These are phyloP conservation scores for Hydriomena furcata DNA, from an alignment of 2,888 invertebrate genomes.

Conservation along the genomic window DNA sequence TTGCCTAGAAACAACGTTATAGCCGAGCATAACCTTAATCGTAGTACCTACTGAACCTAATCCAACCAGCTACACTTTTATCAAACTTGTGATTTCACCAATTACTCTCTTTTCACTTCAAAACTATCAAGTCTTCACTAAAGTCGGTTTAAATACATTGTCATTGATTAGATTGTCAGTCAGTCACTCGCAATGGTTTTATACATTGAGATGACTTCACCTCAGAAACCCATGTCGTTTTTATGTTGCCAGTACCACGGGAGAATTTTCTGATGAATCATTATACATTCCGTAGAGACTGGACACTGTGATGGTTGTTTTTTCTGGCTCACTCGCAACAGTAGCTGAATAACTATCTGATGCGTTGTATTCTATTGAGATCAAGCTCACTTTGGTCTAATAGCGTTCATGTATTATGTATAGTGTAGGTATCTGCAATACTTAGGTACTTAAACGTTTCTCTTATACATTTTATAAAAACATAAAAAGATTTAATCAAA, in stretches of 20 bases:
- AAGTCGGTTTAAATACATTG: too few species aligned
- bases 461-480: too few species aligned
- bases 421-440: not conserved
- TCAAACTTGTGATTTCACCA: too few species aligned
- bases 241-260: slow-evolving; percentile 3
- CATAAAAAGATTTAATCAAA: too few species aligned
- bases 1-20: too few species aligned
- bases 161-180: not conserved
- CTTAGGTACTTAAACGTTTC: too few species aligned
- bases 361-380: slow-evolving; percentile 10
- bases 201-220: slow-evolving; percentile 6
- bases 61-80: too few species aligned
- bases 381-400: not conserved
- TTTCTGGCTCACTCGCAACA: slow-evolving; percentile 10
- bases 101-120: too few species aligned
- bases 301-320: slow-evolving; percentile 4
- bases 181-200: not conserved
- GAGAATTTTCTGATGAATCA: slow-evolving; percentile 18
- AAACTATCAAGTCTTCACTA: too few species aligned
- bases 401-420: not conserved
- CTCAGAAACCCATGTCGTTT: slow-evolving; percentile 8
- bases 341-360: slow-evolving; percentile 21
- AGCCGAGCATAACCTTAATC: too few species aligned
- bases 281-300: slow-evolving; percentile 18
- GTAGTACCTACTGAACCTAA: too few species aligned